Conservation (phyloP, 2,888 invertebrate species). For the Acanthoscelides obtectus region DNA sequence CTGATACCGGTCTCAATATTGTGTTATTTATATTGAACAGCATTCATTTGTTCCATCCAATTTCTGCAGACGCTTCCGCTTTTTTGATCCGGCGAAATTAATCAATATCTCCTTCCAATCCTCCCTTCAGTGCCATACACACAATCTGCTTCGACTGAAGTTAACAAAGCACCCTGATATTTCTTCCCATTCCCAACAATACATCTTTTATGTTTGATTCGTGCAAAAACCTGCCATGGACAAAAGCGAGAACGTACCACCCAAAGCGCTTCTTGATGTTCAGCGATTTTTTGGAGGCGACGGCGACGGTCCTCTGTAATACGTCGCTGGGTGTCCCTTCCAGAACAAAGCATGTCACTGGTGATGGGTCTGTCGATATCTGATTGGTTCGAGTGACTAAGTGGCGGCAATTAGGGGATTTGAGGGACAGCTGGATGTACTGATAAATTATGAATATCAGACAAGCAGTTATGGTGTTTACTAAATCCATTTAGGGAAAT, state of each 20-base stretch:
- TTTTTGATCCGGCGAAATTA: too few species aligned
- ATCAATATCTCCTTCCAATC: not conserved
- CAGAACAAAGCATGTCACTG: not conserved
- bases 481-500: not conserved
- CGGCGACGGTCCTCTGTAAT: not conserved
- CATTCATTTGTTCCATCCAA: too few species aligned
- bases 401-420: not conserved
- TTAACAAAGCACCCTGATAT: not conserved
- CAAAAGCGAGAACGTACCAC: not conserved
- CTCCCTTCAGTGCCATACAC: not conserved
- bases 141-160: not conserved
- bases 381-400: not conserved
- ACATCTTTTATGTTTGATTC: not conserved
- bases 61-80: too few species aligned
- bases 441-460: too few species aligned
- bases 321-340: not conserved
- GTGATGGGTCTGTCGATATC: not conserved
- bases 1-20: too few species aligned
- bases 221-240: not conserved
- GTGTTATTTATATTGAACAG: too few species aligned
- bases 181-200: not conserved
- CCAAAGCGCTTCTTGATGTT: not conserved
- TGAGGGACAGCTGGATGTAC: not conserved
- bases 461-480: not conserved
- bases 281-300: not conserved